Evolutionary conservation across 2,888 invertebrate species (phyloP), one percentile per base, ranked within the genome.

Genomic region (Lasius fuliginosus): DNA sequence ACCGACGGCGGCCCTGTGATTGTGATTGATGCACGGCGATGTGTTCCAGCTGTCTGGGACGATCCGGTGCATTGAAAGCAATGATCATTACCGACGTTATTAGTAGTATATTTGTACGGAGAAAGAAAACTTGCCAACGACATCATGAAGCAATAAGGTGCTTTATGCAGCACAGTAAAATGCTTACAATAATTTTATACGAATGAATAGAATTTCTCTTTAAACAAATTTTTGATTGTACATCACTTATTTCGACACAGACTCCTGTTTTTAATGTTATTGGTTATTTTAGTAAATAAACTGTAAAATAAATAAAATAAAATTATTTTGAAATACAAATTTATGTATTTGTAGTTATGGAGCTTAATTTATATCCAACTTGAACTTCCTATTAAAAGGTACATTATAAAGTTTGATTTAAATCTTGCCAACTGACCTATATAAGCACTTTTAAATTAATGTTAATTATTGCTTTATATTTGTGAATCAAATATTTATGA

Each of bases 21-120:
- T 79, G 79, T 36, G 67, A 83, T 12, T n/a, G 30, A 77, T 40
- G 42, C 4, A 5, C 42, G 23, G 36, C n/a, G 58, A 46, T 46
- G 68, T 12, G 30, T 60, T 46, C 18, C 42, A 58, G 11, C 46
- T 27, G 3, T 8, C 18, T 30, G 73, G 18, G 56, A 60, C 36
- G 58, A 60, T 58, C 33, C 18, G 42, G 15, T 11, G 40, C 42
- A 40, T 56, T n/a, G 18, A 71, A n/a, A 60, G 23, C 60, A 73
- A 46, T 23, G 23, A 58, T 73, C 27, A 60, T 73, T 71, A 60
- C 33, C 18, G 46, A 42, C 12, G 53, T 4, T 40, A 18, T n/a
- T 56, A 1, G 23, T 23, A 12, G 4, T 36, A 53, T n/a, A 49
- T 33, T 27, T 4, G 4, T 12, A 40, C n/a, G 40, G 6, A 69